Conservation (phyloP, 1,140 invertebrate species). For the Drosophila dunni region DNA sequence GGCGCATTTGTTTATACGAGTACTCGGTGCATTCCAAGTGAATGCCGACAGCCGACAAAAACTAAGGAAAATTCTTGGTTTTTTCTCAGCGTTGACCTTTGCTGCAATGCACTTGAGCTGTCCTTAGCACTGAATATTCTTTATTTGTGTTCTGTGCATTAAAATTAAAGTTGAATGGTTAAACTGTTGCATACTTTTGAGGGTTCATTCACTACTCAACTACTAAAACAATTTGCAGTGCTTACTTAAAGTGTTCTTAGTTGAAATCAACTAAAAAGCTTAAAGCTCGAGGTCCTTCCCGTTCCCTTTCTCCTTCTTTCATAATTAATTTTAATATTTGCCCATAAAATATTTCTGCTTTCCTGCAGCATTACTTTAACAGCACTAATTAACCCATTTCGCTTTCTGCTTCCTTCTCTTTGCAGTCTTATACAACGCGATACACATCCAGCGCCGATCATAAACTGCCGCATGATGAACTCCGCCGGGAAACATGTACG, state of each 20-base stretch:
- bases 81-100: slow-evolving; percentile 6
- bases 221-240: not conserved
- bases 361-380: too few relatives aligned
- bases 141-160: not conserved
- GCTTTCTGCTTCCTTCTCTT: slow-evolving; percentile 26
- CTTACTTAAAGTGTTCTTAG: not conserved
- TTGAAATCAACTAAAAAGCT: too few relatives aligned
- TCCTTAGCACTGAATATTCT: slow-evolving; percentile 6
- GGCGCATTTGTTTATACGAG: slow-evolving; percentile 4
- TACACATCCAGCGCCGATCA: slow-evolving; percentile 90
- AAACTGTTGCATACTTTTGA: not conserved
- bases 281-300: too few relatives aligned
- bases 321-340: too few relatives aligned
- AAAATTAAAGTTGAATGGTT: not conserved
- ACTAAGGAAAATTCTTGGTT: slow-evolving; percentile 5
- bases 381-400: not conserved
- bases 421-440: slow-evolving; percentile 90
- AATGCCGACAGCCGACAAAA: slow-evolving; percentile 4
- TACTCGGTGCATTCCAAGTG: not conserved
- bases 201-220: too few relatives aligned
- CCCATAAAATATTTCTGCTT: too few relatives aligned
- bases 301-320: too few relatives aligned
- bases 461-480: slow-evolving; percentile 90
- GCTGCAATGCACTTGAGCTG: not conserved
- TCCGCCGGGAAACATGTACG: slow-evolving; percentile 86